Conservation (phyloP, 1,140 invertebrate species). For the Lucilia sericata region DNA sequence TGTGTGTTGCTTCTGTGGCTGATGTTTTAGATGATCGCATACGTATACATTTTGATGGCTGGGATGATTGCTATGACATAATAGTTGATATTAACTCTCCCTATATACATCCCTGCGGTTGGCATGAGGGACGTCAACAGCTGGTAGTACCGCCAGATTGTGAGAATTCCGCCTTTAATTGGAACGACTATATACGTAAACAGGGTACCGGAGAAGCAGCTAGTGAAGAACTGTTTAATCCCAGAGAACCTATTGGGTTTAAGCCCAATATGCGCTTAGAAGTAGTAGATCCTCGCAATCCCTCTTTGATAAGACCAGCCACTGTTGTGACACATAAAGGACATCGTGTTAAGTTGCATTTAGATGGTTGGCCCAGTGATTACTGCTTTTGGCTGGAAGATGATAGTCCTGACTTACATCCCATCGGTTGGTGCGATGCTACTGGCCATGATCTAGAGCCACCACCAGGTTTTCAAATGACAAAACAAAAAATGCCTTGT, state of each 20-base stretch:
- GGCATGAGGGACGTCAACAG: slow-evolving; percentile 86
- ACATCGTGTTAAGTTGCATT: slow-evolving; percentile 85
- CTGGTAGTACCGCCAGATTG: slow-evolving; percentile 86
- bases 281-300: slow-evolving; percentile 85
- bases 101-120: slow-evolving; percentile 93
- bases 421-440: slow-evolving; percentile 89
- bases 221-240: slow-evolving; percentile 86
- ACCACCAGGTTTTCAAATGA: slow-evolving; percentile 72
- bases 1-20: slow-evolving; percentile 90
- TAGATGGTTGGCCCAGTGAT: slow-evolving; percentile 90
- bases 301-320: slow-evolving; percentile 85
- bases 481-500: slow-evolving; percentile 69
- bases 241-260: slow-evolving; percentile 83
- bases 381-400: slow-evolving; percentile 93
- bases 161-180: slow-evolving; percentile 77
- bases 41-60: slow-evolving; percentile 94
- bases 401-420: slow-evolving; percentile 91
- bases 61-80: slow-evolving; percentile 94
- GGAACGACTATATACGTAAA: slow-evolving; percentile 83
- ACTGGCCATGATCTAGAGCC: slow-evolving; percentile 88
- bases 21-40: slow-evolving; percentile 88
- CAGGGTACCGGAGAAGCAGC: slow-evolving; percentile 82
- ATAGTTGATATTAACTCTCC: slow-evolving; percentile 92
- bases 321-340: slow-evolving; percentile 83
- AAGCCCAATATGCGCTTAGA: slow-evolving; percentile 90